Evolutionary conservation across 2,888 invertebrate species (phyloP).

Genomic region (Calameuta idolon): DNA sequence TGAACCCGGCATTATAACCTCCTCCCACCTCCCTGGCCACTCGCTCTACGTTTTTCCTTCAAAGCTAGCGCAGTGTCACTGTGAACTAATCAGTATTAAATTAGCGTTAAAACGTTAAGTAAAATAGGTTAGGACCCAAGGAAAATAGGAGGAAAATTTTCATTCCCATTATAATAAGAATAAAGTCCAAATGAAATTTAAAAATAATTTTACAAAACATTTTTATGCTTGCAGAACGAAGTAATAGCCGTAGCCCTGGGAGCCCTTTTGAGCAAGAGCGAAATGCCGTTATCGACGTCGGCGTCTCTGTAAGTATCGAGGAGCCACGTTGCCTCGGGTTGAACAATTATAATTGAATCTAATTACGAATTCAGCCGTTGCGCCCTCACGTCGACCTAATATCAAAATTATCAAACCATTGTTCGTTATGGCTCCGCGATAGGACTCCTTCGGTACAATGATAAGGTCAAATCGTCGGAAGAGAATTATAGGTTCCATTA

Average conservation of each 20-base stretch:
- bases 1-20: background rate
- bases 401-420: background rate
- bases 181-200: conserved; percentile 22
- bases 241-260: conserved; percentile 56
- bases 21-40: too few relatives aligned
- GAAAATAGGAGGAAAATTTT: conserved; percentile 20
- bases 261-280: conserved; percentile 51
- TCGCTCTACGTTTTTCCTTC: background rate
- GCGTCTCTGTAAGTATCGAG: conserved; percentile 56
- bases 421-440: background rate
- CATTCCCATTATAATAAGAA: conserved; percentile 31
- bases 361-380: background rate
- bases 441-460: background rate
- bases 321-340: background rate
- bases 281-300: conserved; percentile 47
- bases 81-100: background rate
- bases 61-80: background rate
- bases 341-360: background rate
- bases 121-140: conserved; percentile 23
- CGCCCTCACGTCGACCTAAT: background rate
- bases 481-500: background rate
- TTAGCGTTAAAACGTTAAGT: conserved; percentile 7
- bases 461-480: background rate
- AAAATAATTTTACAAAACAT: conserved; percentile 30
- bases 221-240: conserved; percentile 57